Percentiles rank a stretch among this genome's conserved stretches.
phyloP scores from a whole-genome alignment of 2,888 invertebrate species.

The Autographa pulchrina region DNA sequence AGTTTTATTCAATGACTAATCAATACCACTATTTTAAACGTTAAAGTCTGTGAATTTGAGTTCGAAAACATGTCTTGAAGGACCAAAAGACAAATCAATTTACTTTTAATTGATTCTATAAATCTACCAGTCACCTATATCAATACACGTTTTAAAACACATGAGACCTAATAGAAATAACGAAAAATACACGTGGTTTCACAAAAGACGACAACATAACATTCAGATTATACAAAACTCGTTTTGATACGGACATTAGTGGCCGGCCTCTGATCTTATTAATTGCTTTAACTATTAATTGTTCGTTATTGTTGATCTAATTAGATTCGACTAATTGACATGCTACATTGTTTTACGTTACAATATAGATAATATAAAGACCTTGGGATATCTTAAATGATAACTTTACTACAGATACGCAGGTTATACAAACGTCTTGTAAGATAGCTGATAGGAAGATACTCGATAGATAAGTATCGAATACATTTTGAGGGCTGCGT shows the following conservation, averaged over 20 bases:
- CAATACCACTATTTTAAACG: too few relatives aligned
- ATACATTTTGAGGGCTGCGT: neutral
- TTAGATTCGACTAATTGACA: slow-evolving; percentile 36
- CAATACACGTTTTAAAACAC: neutral
- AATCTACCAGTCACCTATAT: neutral
- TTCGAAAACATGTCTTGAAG: neutral
- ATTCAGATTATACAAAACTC: slow-evolving; percentile 28
- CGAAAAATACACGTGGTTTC: neutral
- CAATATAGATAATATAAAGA: neutral
- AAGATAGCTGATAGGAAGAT: neutral
- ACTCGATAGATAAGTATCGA: neutral
- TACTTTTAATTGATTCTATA: neutral
- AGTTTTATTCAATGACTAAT: too few relatives aligned
- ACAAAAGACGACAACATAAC: slow-evolving; percentile 31
- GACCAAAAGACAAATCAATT: neutral
- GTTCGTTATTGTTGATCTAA: slow-evolving; percentile 54
- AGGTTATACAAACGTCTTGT: neutral
- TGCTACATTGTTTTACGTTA: slow-evolving; percentile 15
- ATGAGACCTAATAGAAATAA: neutral
- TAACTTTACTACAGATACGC: neutral
- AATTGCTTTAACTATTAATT: slow-evolving; percentile 61
- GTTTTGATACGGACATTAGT: slow-evolving; percentile 35
- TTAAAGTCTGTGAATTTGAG: too few relatives aligned
- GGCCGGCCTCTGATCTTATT: slow-evolving; percentile 52
- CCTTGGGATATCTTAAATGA: neutral